Base-by-base conservation (phyloP, 2,888 invertebrate genomes). In the Lepidocyrtoides sp. region DNA sequence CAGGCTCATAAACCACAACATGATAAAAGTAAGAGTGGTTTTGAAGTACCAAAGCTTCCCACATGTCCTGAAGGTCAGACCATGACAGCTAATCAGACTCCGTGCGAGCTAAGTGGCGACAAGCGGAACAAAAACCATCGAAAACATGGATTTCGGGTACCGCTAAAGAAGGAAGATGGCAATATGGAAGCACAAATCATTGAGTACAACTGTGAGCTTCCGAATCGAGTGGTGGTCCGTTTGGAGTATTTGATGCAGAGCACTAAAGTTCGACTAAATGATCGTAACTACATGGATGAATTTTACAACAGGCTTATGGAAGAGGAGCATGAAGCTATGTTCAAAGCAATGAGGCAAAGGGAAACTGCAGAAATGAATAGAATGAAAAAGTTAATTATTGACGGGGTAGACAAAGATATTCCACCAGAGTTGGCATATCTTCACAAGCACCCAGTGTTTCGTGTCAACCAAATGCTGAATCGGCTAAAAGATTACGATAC, bases 181-280 rank as follows among this genome's bases (percentile, higher is more conserved):
- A 91, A 91, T 69, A 69, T 91, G 85, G 85, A 91, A 48, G 8
- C 85, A 2, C 91, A 91, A 36, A 51, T 91, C 36, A 60, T 91
- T n/a, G 86, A 85, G 36, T 91, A 91, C 85, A 91, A 91, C 44
- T 79, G 81, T n/a, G 92, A 92, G 41, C 77, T 63, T 26, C 92
- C 92, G 0, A 89, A 88, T 20, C 86, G 92, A 10, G 92, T 91
- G 2, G 87, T 90, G n/a, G 79, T 92, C 12, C 89, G 91, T 0
- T 44, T 93, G 72, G 90, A 92, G 48, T 87, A 90, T 51, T 66
- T 93, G 17, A 92, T 92, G 93, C 89, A 92, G 14, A 72, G 84
- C 2, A 92, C 93, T 0, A 88, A 86, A 36, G 92, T 90, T 3
- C 89, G 86, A 2, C 57, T 93, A 0, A 92, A 91, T 85, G 92